Percentiles rank a stretch among this genome's conserved stretches.
phyloP scores from a whole-genome alignment of 1,140 invertebrate species.

The Brachionus rotundiformis region DNA sequence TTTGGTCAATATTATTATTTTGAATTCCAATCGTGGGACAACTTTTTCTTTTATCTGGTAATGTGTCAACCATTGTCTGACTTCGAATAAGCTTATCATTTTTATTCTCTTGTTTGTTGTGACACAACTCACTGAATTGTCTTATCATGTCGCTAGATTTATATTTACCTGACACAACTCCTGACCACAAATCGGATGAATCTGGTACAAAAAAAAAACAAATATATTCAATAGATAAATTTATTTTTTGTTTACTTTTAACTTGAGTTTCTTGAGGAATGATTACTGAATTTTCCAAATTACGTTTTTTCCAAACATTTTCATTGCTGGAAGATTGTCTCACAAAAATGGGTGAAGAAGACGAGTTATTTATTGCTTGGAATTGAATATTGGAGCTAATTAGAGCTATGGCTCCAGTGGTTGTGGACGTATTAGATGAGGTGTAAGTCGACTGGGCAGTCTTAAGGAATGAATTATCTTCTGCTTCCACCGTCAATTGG shows the following conservation, averaged over 20 bases:
- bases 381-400: slow-evolving; percentile 48
- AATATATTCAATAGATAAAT: neutral
- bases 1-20: neutral
- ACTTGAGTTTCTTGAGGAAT: slow-evolving; percentile 25
- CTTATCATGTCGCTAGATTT: neutral
- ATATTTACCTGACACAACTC: slow-evolving; percentile 38
- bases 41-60: slow-evolving; percentile 17
- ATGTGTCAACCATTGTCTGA: neutral
- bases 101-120: neutral
- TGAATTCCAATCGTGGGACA: neutral
- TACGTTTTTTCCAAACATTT: slow-evolving; percentile 48
- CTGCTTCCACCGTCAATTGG: slow-evolving; percentile 29
- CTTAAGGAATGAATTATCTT: slow-evolving; percentile 29
- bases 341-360: slow-evolving; percentile 5
- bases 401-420: slow-evolving; percentile 16
- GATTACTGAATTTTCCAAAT: slow-evolving; percentile 32
- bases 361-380: neutral
- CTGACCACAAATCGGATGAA: slow-evolving; percentile 48
- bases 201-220: neutral
- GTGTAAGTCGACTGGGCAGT: neutral
- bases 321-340: slow-evolving; percentile 7
- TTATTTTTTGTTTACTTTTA: slow-evolving; percentile 29
- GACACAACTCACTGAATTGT: neutral
- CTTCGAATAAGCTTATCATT: neutral
- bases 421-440: slow-evolving; percentile 8